phyloP scores from a whole-genome alignment of 1,140 invertebrate species.

The Araneus ventricosus region DNA sequence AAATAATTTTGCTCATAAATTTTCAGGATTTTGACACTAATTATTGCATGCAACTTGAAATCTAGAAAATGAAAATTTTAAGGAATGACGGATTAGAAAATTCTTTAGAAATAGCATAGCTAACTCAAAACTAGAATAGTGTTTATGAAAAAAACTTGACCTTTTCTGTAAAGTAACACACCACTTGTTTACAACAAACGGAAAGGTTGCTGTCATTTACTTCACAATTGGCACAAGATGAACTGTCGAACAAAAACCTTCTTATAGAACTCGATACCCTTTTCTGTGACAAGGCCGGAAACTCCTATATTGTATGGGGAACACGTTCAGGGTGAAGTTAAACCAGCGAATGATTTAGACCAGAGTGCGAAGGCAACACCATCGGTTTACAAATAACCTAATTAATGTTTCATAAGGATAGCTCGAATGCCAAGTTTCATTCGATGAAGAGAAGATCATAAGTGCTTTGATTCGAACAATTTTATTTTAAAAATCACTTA shows the following conservation, averaged over 20 bases:
- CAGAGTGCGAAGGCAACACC: not conserved
- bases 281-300: not conserved
- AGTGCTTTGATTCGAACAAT: too few species aligned
- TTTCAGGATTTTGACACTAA: too few species aligned
- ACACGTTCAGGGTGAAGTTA: not conserved
- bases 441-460: too few species aligned
- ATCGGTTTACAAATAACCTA: not conserved
- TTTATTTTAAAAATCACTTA: too few species aligned
- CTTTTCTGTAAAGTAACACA: too few species aligned
- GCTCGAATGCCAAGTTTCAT: not conserved
- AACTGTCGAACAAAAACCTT: not conserved
- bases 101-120: too few species aligned
- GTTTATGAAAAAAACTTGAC: too few species aligned
- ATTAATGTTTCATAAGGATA: not conserved
- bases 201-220: not conserved
- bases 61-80: too few species aligned
- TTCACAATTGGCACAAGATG: not conserved
- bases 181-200: not conserved
- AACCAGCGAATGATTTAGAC: not conserved
- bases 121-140: too few species aligned
- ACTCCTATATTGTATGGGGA: not conserved
- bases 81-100: too few species aligned
- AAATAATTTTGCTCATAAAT: too few species aligned
- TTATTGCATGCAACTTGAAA: too few species aligned
- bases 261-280: not conserved